Conservation (phyloP, 37 sponge, comb jelly and placozoan species). For the Bolinopsis microptera region DNA sequence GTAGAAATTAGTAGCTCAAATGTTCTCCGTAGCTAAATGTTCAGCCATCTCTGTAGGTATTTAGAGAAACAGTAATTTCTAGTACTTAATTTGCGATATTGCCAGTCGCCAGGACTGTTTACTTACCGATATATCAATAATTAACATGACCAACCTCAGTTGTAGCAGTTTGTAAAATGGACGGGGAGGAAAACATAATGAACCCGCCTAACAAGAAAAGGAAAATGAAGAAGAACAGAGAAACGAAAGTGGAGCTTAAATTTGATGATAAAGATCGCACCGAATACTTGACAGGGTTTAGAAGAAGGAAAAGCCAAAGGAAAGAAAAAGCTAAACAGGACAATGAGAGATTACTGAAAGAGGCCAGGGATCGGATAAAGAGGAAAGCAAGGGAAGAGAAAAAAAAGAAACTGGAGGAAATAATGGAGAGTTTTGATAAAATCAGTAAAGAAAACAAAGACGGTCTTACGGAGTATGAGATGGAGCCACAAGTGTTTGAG, state of each 20-base stretch:
- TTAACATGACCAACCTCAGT: no score
- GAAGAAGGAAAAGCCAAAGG: constrained; percentile 36
- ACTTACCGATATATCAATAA: no score
- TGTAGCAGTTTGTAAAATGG: no score
- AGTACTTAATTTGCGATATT: no score
- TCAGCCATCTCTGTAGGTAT: no score
- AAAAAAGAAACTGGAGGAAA: constrained; percentile 6
- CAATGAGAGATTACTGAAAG: constrained; percentile 40
- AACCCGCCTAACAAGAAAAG: constrained; percentile 12
- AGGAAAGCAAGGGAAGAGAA: constrained; percentile 44
- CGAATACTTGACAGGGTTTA: constrained; percentile 49
- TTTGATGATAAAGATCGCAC: constrained; percentile 11
- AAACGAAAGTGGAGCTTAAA: constrained; percentile 34
- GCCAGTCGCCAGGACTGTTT: no score
- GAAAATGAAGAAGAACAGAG: constrained; percentile 16
- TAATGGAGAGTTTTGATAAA: constrained; percentile 41
- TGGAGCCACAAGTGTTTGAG: constrained; percentile 41
- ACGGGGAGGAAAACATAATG: not conserved
- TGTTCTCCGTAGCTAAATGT: no score
- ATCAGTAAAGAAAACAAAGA: not conserved
- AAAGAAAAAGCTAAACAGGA: constrained; percentile 63
- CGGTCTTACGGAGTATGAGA: constrained; percentile 10
- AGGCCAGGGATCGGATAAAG: not conserved
- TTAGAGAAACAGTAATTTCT: no score
- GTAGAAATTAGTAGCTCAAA: no score